Evolutionary conservation across 2,797 vertebrate genomes (phyloP).

Genomic region (Acanthurus tractus): DNA sequence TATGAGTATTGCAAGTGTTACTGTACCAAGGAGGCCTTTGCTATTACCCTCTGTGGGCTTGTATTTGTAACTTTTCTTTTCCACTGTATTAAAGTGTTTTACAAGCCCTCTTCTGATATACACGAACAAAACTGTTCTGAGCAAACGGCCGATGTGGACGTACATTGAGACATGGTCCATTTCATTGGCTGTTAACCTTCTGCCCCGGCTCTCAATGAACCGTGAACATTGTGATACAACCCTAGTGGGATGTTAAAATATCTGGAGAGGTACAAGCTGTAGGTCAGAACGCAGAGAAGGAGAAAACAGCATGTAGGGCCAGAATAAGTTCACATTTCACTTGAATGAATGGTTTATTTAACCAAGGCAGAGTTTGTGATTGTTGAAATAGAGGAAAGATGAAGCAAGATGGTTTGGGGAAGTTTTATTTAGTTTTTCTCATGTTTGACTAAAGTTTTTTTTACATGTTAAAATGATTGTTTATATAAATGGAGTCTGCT

Average conservation of each 20-base stretch:
- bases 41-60: conserved; percentile 12
- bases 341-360: no score
- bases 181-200: conserved; percentile 38
- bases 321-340: no score
- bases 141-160: conserved; percentile 16
- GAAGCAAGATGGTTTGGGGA: no score
- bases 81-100: conserved; percentile 25
- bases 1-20: not conserved
- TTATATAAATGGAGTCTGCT: no score
- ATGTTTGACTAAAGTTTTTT: no score
- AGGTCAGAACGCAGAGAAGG: no score
- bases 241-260: not conserved
- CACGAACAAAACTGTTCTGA: conserved; percentile 23
- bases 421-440: no score
- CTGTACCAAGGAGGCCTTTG: not conserved
- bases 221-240: conserved; percentile 10
- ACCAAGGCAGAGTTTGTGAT: no score
- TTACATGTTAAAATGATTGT: no score
- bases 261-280: no score
- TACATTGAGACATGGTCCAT: not conserved
- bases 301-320: no score
- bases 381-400: no score
- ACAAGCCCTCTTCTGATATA: conserved; percentile 16
- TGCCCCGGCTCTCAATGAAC: conserved; percentile 5
- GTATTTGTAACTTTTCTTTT: conserved; percentile 18